Percentiles rank a stretch among this genome's conserved stretches.
phyloP scores from a whole-genome alignment of 2,113 vertebrate species.

The Chascanopsetta lugubris region DNA sequence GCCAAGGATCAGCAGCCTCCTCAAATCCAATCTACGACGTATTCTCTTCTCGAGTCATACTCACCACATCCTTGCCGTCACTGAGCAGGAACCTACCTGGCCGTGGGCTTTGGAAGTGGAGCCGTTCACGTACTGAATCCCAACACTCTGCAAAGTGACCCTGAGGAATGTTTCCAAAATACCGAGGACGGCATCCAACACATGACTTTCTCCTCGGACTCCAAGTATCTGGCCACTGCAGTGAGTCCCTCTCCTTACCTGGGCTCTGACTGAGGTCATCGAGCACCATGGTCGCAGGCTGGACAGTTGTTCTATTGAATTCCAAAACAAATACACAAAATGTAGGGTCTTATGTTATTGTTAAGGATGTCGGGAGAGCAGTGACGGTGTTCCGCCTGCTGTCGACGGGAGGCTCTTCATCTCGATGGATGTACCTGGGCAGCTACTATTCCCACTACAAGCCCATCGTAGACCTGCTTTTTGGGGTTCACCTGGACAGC shows the following conservation, averaged over 20 bases:
- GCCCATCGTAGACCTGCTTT: slow-evolving; percentile 87
- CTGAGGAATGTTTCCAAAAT: slow-evolving; percentile 78
- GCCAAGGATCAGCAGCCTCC: too few species aligned
- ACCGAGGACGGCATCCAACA: slow-evolving; percentile 81
- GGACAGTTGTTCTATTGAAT: too few species aligned
- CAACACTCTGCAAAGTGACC: slow-evolving; percentile 80
- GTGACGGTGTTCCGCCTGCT: slow-evolving; percentile 84
- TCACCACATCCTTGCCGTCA: slow-evolving; percentile 8
- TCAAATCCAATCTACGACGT: too few species aligned
- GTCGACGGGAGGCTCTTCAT: slow-evolving; percentile 14
- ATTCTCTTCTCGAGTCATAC: too few species aligned
- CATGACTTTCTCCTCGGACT: slow-evolving; percentile 88
- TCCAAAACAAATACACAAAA: neutral
- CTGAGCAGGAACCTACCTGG: slow-evolving; percentile 84
- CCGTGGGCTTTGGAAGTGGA: slow-evolving; percentile 87
- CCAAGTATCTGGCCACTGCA: slow-evolving; percentile 88
- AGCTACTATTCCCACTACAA: slow-evolving; percentile 89
- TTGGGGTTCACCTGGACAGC: slow-evolving; percentile 86
- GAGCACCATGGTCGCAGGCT: too few species aligned
- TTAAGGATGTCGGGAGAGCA: slow-evolving; percentile 84
- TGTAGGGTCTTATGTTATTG: neutral
- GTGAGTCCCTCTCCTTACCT: slow-evolving; percentile 64
- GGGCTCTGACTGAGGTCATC: too few species aligned
- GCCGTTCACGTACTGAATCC: slow-evolving; percentile 85
- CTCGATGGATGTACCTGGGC: slow-evolving; percentile 85